Conservation (phyloP, 2,797 vertebrate genomes). For the Leptodactylus fallax region DNA sequence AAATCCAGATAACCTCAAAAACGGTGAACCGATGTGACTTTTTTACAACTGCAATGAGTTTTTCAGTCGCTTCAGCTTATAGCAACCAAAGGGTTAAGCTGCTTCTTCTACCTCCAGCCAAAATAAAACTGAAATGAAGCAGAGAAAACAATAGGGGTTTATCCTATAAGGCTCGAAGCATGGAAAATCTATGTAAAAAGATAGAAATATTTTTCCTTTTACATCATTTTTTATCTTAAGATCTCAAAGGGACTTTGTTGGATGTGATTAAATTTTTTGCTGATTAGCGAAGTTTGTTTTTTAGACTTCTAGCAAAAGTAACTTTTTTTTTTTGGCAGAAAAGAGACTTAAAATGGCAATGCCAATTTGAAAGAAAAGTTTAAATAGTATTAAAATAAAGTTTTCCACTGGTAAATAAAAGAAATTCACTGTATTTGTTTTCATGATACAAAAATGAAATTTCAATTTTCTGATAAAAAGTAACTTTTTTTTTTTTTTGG, state of each 20-base stretch:
- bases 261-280: constrained; percentile 30
- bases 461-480: too few relatives aligned
- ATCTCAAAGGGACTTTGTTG: constrained; percentile 37
- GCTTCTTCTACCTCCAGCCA: not conserved
- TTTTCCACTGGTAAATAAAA: too few relatives aligned
- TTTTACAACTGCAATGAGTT: too few relatives aligned
- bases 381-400: not conserved
- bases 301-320: constrained; percentile 19
- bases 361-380: not conserved
- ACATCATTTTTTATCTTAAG: constrained; percentile 46
- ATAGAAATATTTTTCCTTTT: constrained; percentile 55
- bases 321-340: constrained; percentile 5
- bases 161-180: constrained; percentile 27
- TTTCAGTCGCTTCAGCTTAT: not conserved
- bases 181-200: constrained; percentile 49
- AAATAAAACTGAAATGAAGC: not conserved
- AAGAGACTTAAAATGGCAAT: constrained; percentile 22
- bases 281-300: constrained; percentile 35
- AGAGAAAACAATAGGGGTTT: constrained; percentile 29
- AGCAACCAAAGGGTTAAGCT: constrained; percentile 8
- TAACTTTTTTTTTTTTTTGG: constrained; percentile 9
- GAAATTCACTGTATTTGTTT: not conserved
- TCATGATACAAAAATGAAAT: not conserved
- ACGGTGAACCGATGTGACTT: too few relatives aligned
- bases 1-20: too few relatives aligned